Evolutionary conservation across 2,888 invertebrate species (phyloP).

Genomic region (Machimus atricapillus): DNA sequence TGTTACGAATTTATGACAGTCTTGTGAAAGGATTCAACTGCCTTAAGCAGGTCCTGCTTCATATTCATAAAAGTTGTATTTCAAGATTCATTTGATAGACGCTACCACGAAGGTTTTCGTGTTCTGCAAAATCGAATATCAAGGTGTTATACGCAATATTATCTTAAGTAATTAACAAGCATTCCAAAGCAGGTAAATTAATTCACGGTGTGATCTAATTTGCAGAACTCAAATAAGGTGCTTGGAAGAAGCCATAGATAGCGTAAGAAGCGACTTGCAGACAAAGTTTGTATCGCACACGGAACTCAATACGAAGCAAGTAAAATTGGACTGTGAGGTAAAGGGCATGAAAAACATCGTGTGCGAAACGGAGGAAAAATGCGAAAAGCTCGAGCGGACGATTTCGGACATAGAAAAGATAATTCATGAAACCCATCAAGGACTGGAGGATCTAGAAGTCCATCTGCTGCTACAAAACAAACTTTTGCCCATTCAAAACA

Average conservation of each 20-base stretch:
- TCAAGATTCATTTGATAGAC: not conserved
- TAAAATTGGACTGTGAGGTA: conserved; percentile 63
- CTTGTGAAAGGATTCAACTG: not conserved
- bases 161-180: not conserved
- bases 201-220: not conserved
- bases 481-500: conserved; percentile 57
- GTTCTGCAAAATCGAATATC: not conserved
- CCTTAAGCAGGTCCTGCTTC: not conserved
- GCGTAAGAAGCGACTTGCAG: conserved; percentile 56
- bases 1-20: not conserved
- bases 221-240: conserved; percentile 55
- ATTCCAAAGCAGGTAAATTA: not conserved
- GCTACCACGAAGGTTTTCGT: too few relatives aligned
- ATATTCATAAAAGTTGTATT: not conserved
- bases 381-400: conserved; percentile 64
- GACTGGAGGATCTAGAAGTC: conserved; percentile 63
- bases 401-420: conserved; percentile 59
- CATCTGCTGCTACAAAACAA: conserved; percentile 58
- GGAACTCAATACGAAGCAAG: conserved; percentile 63
- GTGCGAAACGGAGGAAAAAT: conserved; percentile 64
- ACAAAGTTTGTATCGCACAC: conserved; percentile 53
- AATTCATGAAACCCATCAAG: conserved; percentile 63
- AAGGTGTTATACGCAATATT: not conserved
- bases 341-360: conserved; percentile 64
- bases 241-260: conserved; percentile 55